Conservation (phyloP, 2,113 vertebrate species). For the cattle (Bos taurus) region DNA sequence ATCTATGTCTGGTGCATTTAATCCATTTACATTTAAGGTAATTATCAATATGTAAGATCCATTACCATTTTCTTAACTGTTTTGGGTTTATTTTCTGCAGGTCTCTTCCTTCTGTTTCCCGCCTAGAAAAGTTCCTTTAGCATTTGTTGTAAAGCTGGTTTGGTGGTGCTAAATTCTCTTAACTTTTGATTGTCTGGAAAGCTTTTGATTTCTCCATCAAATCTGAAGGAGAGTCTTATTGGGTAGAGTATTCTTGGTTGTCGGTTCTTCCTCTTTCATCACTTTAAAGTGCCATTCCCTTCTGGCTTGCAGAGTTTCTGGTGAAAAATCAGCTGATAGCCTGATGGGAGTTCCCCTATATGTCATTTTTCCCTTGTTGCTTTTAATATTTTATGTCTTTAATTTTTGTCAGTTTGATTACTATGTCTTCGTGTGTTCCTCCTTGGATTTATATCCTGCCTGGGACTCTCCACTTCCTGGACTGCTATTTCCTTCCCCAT, state of each 20-base stretch:
- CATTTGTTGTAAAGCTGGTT: background rate
- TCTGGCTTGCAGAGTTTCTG: background rate
- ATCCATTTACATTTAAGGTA: background rate
- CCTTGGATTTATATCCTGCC: background rate
- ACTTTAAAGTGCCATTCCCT: background rate
- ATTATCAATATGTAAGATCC: background rate
- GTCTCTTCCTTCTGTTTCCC: background rate
- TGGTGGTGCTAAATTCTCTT: background rate
- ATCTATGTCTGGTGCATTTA: background rate
- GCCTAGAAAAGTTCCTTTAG: background rate
- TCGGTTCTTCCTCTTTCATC: background rate
- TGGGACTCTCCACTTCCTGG: background rate
- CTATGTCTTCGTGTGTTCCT: background rate
- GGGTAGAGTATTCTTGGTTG: background rate
- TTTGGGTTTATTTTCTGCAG: background rate
- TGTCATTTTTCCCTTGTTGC: background rate
- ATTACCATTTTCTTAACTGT: background rate
- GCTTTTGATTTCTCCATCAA: background rate
- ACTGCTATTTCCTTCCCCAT: background rate
- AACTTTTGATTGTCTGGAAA: background rate
- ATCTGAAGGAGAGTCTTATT: background rate
- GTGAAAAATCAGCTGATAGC: background rate
- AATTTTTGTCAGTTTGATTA: background rate
- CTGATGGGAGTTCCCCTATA: background rate
- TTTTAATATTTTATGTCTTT: background rate